Evolutionary conservation across 2,113 vertebrate species (phyloP), one percentile per base, ranked within the genome.

Genomic region (Holacanthus passer): DNA sequence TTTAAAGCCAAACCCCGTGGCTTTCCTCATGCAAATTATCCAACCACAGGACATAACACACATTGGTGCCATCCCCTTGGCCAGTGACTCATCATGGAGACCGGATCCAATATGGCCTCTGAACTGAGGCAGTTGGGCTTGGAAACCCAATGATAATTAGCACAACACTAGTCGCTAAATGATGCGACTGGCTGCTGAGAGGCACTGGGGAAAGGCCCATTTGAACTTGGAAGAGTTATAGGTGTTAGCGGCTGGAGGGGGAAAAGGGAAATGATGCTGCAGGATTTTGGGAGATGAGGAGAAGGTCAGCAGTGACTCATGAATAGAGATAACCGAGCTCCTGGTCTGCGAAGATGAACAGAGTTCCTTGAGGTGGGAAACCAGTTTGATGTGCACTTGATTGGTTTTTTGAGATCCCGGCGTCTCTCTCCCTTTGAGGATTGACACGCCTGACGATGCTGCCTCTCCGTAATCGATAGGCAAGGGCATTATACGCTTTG

Each of bases 11-110:
- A 86, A 73, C 48, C 55, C 81, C 52, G 58, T 66, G 73, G 64
- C 41, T 84, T 81, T 67, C 63, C 67, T 72, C 35, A 91, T 91
- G 84, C 83, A 92, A 87, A 91, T 92, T 4, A 81, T 55, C 45
- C 50, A 69, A 85, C 80, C 19, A 12, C 79, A 50, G 77, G 72
- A 89, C 71, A 60, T 32, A 80, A 72, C 43, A 77, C 77, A 47
- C 72, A 73, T n/a, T 45, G 79, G 60, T 83, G 69, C 71, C 76
- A 65, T 56, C 62, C 66, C 74, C 60, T 69, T 87, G 62, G 87
- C 71, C 71, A 81, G 47, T 47, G 77, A 83, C 63, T 87, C 82
- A 75, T 83, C 81, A 91, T 80, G 39, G 41, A 65, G 69, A 31
- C 77, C 73, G 58, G 76, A 80, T 88, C 66, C 76, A 81, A 58